Conservation (phyloP, 2,113 vertebrate genomes). For the Eulacestoma nigropectus region DNA sequence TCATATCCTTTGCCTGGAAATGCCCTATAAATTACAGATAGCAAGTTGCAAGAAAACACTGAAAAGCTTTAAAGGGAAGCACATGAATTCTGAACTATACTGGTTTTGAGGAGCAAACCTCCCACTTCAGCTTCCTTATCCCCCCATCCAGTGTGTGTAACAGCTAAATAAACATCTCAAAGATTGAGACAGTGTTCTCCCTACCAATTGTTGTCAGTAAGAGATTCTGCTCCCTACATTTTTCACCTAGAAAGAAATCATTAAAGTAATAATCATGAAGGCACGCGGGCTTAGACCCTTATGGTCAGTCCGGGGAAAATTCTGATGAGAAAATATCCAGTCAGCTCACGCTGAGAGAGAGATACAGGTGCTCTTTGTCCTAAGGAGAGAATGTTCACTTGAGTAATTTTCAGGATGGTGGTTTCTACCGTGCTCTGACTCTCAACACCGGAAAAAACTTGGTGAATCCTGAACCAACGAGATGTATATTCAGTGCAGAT, state of each 20-base stretch:
- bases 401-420: neutral
- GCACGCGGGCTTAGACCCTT: neutral
- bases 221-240: neutral
- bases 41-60: neutral
- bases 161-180: neutral
- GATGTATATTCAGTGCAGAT: neutral
- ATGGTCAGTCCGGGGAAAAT: neutral
- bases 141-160: neutral
- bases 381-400: neutral
- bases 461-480: rapidly evolving
- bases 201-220: neutral
- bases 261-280: neutral
- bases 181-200: neutral
- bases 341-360: neutral
- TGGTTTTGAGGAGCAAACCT: neutral
- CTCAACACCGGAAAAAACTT: neutral
- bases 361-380: neutral
- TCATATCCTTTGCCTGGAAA: neutral
- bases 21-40: neutral
- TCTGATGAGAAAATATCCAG: neutral
- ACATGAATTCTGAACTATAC: neutral
- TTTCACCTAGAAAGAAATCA: neutral
- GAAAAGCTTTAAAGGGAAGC: neutral
- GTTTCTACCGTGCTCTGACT: neutral
- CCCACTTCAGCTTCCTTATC: neutral